phyloP scores from a whole-genome alignment of 2,113 vertebrate species.

The Tragelaphus strepsiceros region DNA sequence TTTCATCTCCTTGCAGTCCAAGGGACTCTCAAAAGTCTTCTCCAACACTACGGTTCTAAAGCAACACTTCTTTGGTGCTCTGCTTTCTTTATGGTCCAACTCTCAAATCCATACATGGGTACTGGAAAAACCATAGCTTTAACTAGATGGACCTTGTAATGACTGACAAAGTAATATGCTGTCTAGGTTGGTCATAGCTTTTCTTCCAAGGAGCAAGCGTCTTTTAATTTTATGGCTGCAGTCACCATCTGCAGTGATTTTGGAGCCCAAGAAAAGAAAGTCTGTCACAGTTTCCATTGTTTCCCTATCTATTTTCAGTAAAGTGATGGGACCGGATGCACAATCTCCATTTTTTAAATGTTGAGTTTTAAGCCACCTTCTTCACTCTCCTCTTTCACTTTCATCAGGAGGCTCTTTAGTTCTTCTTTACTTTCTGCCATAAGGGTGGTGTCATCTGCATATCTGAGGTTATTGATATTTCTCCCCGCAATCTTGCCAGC shows the following conservation, averaged over 20 bases:
- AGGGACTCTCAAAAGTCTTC: background rate
- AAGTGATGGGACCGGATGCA: background rate
- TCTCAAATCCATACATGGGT: background rate
- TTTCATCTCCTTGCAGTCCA: background rate
- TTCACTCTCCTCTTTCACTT: background rate
- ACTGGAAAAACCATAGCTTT: background rate
- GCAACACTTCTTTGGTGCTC: fast-evolving
- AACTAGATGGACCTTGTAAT: background rate
- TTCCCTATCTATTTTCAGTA: background rate
- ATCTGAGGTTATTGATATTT: background rate
- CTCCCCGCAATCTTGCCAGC: background rate
- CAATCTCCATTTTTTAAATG: background rate
- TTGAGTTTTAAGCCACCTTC: background rate
- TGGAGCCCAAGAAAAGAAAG: background rate
- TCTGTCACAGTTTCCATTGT: background rate
- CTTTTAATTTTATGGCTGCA: background rate
- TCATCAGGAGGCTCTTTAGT: background rate
- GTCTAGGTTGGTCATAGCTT: background rate
- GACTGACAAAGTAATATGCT: background rate
- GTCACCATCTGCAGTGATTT: background rate
- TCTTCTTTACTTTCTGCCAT: background rate
- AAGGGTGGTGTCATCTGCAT: background rate
- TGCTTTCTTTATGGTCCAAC: background rate
- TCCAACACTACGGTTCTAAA: background rate
- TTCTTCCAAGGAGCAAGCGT: background rate